Conservation (phyloP, 2,113 vertebrate genomes). For the Rhineura floridana region DNA sequence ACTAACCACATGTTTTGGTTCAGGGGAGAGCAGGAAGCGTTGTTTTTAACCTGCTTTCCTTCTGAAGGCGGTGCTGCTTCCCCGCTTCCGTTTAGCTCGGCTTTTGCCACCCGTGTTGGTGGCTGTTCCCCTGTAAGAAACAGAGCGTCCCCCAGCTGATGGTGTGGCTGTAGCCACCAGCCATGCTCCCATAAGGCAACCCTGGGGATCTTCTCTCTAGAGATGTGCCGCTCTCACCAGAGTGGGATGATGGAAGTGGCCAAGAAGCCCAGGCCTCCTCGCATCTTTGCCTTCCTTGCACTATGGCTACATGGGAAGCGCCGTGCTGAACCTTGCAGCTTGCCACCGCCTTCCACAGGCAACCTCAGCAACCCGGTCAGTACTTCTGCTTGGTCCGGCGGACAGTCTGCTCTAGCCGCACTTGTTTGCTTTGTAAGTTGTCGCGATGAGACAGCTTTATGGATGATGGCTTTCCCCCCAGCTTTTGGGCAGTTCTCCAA, state of each 20-base stretch:
- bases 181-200: constrained; percentile 16
- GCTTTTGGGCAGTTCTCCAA: background rate
- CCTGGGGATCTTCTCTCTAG: background rate
- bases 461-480: background rate
- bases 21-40: constrained; percentile 28
- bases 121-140: background rate
- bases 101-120: constrained; percentile 37
- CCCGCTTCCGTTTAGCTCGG: constrained; percentile 33
- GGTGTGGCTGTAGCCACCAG: background rate
- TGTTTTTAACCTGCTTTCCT: background rate
- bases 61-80: rapidly evolving
- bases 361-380: constrained; percentile 73
- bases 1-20: constrained; percentile 32
- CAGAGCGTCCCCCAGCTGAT: background rate
- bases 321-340: constrained; percentile 70
- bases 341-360: constrained; percentile 64
- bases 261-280: constrained; percentile 74
- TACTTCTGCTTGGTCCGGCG: constrained; percentile 26
- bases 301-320: constrained; percentile 79
- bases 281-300: constrained; percentile 71
- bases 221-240: constrained; percentile 22
- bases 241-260: constrained; percentile 80
- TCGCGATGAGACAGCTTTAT: background rate
- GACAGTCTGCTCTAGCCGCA: background rate
- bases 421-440: rapidly evolving